These are phyloP conservation scores for Luperina testacea DNA, from an alignment of 2,888 invertebrate species.

Conservation along the genomic window DNA sequence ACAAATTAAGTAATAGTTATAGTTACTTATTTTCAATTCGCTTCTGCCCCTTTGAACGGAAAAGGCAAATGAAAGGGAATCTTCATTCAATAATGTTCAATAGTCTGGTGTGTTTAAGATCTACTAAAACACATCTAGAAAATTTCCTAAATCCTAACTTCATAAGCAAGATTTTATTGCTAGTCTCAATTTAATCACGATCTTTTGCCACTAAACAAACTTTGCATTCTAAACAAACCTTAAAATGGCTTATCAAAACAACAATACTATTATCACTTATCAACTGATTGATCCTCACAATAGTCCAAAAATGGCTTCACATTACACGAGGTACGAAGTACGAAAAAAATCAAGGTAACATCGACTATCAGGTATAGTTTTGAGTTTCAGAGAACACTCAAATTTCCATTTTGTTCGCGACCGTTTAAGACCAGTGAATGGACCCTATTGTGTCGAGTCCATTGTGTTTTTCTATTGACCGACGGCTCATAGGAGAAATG, in stretches of 20 bases:
- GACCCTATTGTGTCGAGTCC: slow-evolving; percentile 80
- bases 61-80: background rate
- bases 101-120: background rate
- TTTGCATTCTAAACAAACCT: background rate
- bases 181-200: background rate
- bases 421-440: slow-evolving; percentile 86
- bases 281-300: slow-evolving; percentile 12
- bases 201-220: background rate
- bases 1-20: too few species aligned
- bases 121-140: background rate
- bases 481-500: slow-evolving; percentile 80
- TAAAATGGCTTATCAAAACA: background rate
- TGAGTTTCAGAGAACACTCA: slow-evolving; percentile 80
- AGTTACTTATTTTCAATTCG: background rate
- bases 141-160: background rate
- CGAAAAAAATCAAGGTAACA: slow-evolving; percentile 74
- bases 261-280: background rate
- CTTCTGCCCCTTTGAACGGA: background rate
- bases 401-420: slow-evolving; percentile 86
- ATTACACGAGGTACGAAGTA: slow-evolving; percentile 58
- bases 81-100: background rate
- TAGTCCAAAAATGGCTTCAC: slow-evolving; percentile 29
- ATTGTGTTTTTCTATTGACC: slow-evolving; percentile 89
- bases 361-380: slow-evolving; percentile 77
- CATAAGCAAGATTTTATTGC: background rate